A percentile compares a stretch with the other conserved stretches of the same genome.
These are phyloP conservation scores for Tupaia tana DNA, from an alignment of 2,113 vertebrate genomes.

Conservation along the genomic window DNA sequence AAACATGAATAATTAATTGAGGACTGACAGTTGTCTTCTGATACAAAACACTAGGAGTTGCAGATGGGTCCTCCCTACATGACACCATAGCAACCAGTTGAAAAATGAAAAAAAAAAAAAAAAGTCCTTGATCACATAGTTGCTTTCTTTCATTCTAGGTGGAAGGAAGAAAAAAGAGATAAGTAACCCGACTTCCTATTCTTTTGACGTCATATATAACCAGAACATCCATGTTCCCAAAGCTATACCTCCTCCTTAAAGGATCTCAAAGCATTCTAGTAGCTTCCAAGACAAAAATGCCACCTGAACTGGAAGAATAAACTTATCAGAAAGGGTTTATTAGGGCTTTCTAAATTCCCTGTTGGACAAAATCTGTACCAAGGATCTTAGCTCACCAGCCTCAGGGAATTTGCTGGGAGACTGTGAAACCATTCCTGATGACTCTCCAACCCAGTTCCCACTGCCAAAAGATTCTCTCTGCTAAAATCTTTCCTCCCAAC, in stretches of 20 bases:
- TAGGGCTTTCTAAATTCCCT: not conserved
- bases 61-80: not conserved
- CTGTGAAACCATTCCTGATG: not conserved
- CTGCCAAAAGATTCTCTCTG: not conserved
- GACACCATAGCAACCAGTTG: slow-evolving; percentile 26
- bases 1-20: slow-evolving; percentile 73
- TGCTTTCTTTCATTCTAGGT: not conserved
- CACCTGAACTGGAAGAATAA: not conserved
- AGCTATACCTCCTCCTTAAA: not conserved
- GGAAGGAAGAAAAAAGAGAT: not conserved
- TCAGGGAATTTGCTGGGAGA: not conserved
- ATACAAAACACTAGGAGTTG: slow-evolving; percentile 49
- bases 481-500: not conserved
- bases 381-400: not conserved
- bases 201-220: not conserved
- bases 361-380: not conserved
- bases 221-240: not conserved
- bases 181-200: not conserved
- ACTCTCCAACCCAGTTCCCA: not conserved
- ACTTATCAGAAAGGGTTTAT: not conserved
- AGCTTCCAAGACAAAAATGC: not conserved
- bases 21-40: slow-evolving; percentile 56
- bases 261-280: not conserved
- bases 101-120: not conserved
- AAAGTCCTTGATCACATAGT: not conserved